These are phyloP conservation scores for Pseudomugil tenellus DNA, from an alignment of 2,797 vertebrate species.

Conservation along the genomic window DNA sequence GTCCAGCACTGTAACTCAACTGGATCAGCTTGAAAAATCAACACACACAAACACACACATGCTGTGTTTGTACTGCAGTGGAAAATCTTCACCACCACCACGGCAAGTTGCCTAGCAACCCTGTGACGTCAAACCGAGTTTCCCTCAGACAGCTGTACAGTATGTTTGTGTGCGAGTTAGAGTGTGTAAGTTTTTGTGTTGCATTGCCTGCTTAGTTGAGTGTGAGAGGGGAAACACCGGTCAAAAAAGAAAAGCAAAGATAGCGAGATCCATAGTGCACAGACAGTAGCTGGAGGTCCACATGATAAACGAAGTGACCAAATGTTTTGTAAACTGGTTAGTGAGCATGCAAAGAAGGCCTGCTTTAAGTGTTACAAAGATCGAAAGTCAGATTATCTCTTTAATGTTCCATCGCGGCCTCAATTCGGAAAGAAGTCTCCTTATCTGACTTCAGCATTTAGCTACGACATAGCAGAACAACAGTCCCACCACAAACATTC, in stretches of 20 bases:
- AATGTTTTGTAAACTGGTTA: background rate
- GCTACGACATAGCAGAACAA: conserved; percentile 30
- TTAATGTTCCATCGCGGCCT: conserved; percentile 55
- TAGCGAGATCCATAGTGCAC: background rate
- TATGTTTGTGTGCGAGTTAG: conserved; percentile 29
- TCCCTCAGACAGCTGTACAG: conserved; percentile 85
- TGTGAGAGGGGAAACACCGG: conserved; percentile 73
- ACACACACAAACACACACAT: conserved; percentile 26
- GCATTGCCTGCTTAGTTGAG: conserved; percentile 31
- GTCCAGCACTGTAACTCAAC: conserved; percentile 47
- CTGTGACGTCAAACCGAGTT: conserved; percentile 86
- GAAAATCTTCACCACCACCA: conserved; percentile 86
- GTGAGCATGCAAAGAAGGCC: conserved; percentile 1
- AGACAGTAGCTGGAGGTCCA: background rate
- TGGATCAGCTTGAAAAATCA: conserved; percentile 31
- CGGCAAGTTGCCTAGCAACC: conserved; percentile 81
- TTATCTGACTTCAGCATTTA: conserved; percentile 28
- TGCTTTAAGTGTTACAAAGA: conserved; percentile 9
- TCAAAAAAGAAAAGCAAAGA: too few relatives aligned
- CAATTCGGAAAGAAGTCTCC: conserved; percentile 35
- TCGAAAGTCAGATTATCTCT: conserved; percentile 25
- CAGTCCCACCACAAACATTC: conserved; percentile 23
- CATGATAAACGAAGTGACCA: background rate
- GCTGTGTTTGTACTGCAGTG: conserved; percentile 76
- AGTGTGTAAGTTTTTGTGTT: conserved; percentile 38